phyloP scores from a whole-genome alignment of 2,888 invertebrate species.

The Seira ritae region DNA sequence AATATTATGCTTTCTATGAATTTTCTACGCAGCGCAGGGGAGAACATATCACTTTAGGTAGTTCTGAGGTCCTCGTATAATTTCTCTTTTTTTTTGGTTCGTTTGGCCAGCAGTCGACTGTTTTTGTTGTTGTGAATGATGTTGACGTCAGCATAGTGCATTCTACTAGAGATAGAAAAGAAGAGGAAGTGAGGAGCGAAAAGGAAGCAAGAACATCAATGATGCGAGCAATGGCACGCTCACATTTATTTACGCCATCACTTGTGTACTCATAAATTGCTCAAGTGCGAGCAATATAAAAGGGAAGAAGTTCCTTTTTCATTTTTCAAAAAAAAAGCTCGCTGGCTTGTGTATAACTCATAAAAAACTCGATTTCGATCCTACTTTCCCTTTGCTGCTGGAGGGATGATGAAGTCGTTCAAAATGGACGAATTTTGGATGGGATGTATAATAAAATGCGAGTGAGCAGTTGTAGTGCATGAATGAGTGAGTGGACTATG shows the following conservation, averaged over 20 bases:
- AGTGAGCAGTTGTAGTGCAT: background rate
- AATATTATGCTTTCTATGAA: background rate
- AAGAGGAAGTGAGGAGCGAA: background rate
- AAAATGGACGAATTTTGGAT: slow-evolving; percentile 1
- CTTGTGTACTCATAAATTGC: slow-evolving; percentile 60
- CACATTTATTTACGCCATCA: slow-evolving; percentile 63
- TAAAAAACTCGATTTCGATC: background rate
- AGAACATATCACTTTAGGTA: slow-evolving; percentile 11
- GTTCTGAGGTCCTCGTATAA: slow-evolving; percentile 42
- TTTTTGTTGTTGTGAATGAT: slow-evolving; percentile 62
- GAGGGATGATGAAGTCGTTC: background rate
- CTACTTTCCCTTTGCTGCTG: slow-evolving; percentile 24
- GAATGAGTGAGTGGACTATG: background rate
- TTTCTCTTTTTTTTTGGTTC: slow-evolving; percentile 39
- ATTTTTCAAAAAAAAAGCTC: background rate
- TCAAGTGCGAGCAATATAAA: slow-evolving; percentile 43
- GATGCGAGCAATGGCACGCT: slow-evolving; percentile 61
- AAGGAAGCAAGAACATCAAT: slow-evolving; percentile 53
- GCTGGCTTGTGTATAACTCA: background rate
- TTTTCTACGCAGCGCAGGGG: background rate
- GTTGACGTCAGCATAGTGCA: slow-evolving; percentile 53
- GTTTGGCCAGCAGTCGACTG: slow-evolving; percentile 54
- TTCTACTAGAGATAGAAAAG: background rate
- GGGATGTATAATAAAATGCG: background rate
- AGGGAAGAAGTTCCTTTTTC: background rate